Percentiles rank a stretch among this genome's conserved stretches.
phyloP scores from a whole-genome alignment of 1,140 invertebrate species.

The Wasmannia auropunctata region DNA sequence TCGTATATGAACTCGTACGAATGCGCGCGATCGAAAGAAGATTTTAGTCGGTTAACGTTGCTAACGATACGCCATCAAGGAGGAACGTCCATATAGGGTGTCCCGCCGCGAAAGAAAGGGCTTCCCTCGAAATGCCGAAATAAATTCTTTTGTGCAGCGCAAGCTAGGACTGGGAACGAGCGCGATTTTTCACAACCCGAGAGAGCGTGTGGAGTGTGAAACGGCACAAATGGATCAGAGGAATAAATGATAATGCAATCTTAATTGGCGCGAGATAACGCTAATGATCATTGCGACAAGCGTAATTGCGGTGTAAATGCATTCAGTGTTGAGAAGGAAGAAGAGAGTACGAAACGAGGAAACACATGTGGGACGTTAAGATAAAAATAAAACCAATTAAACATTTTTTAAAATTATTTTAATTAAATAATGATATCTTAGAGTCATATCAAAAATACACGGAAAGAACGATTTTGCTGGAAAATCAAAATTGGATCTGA shows the following conservation, averaged over 20 bases:
- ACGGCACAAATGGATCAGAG: neutral
- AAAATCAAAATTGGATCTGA: too few species aligned
- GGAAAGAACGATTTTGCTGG: too few species aligned
- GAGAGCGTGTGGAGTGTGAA: neutral
- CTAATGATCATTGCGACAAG: constrained; percentile 16
- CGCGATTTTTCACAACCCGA: neutral
- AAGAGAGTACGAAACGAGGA: neutral
- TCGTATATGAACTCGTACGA: constrained; percentile 5
- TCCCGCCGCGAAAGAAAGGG: neutral
- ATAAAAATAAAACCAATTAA: neutral
- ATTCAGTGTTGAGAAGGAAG: neutral
- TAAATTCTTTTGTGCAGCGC: neutral
- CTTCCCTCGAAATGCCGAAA: neutral
- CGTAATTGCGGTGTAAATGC: neutral
- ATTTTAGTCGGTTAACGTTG: constrained; percentile 56
- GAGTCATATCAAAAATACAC: too few species aligned
- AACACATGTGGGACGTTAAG: neutral
- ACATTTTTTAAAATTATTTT: neutral
- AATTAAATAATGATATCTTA: neutral
- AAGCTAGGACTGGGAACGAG: neutral
- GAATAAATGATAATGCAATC: constrained; percentile 20
- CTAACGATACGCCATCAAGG: constrained; percentile 26
- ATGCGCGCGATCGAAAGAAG: constrained; percentile 25
- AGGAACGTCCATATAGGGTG: constrained; percentile 26
- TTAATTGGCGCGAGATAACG: constrained; percentile 17